Evolutionary conservation across 1,140 invertebrate genomes (phyloP).

Genomic region (Drosophila tani): DNA sequence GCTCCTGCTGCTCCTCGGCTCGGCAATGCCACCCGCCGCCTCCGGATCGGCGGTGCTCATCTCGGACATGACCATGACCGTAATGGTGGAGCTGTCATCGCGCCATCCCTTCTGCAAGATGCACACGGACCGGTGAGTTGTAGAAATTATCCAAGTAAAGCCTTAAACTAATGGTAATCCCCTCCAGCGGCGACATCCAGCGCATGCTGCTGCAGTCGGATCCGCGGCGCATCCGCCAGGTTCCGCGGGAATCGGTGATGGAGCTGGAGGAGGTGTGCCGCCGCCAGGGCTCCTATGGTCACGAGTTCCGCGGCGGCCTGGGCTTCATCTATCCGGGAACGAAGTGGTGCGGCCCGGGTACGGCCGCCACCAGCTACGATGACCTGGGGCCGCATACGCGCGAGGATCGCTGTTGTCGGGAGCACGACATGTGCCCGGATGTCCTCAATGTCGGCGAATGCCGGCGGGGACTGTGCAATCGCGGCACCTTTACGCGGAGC

Average conservation of each 20-base stretch:
- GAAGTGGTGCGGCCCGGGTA: constrained; percentile 91
- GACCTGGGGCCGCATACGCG: constrained; percentile 88
- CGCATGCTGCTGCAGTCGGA: constrained; percentile 87
- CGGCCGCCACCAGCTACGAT: constrained; percentile 87
- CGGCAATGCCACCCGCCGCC: constrained; percentile 40
- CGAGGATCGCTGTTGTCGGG: constrained; percentile 91
- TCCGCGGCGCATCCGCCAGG: constrained; percentile 87
- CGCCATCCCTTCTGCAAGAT: constrained; percentile 87
- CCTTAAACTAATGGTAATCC: not conserved
- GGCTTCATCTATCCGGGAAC: constrained; percentile 88
- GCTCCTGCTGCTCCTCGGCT: constrained; percentile 52
- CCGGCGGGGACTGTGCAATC: constrained; percentile 89
- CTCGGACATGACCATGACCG: constrained; percentile 88
- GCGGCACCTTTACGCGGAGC: constrained; percentile 89
- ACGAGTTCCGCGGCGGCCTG: constrained; percentile 84
- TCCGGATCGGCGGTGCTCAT: constrained; percentile 86
- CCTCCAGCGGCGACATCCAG: constrained; percentile 87
- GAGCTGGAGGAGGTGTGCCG: constrained; percentile 87
- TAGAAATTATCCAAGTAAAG: not conserved
- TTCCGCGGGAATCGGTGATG: constrained; percentile 87
- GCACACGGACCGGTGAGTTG: constrained; percentile 86
- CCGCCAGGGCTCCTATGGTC: constrained; percentile 79
- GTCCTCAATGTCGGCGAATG: constrained; percentile 87
- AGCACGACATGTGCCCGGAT: constrained; percentile 91
- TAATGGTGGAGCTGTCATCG: constrained; percentile 88